These are phyloP conservation scores for Loripinus fragilis DNA, from an alignment of 2,888 invertebrate species.

Conservation along the genomic window DNA sequence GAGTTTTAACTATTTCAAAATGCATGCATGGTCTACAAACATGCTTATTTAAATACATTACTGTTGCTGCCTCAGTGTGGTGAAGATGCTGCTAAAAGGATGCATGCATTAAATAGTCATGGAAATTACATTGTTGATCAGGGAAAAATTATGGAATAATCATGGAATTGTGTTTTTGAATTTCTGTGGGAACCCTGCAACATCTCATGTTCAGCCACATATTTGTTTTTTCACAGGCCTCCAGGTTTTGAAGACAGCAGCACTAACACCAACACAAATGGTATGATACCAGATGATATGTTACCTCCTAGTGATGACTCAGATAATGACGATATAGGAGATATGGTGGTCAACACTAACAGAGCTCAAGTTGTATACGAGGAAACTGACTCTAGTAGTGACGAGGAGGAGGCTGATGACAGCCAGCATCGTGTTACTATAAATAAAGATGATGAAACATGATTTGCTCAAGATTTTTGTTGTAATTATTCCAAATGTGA, in stretches of 20 bases:
- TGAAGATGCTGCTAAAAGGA: too few relatives aligned
- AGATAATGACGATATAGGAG: conserved; percentile 62
- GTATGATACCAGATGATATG: conserved; percentile 78
- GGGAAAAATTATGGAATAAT: too few relatives aligned
- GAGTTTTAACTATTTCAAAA: too few relatives aligned
- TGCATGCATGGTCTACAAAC: too few relatives aligned
- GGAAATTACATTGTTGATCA: too few relatives aligned
- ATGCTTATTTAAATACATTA: too few relatives aligned
- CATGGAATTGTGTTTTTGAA: too few relatives aligned
- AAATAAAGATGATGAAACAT: conserved; percentile 1
- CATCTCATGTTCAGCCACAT: too few relatives aligned
- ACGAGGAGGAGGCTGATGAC: not conserved
- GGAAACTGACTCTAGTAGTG: conserved; percentile 56
- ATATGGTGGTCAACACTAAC: conserved; percentile 73
- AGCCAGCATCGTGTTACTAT: not conserved
- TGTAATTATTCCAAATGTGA: too few relatives aligned
- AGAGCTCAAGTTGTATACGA: conserved; percentile 63
- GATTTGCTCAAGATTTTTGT: not conserved
- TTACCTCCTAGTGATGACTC: conserved; percentile 78
- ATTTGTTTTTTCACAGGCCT: conserved; percentile 72
- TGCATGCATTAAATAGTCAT: too few relatives aligned
- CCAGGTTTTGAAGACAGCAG: conserved; percentile 65
- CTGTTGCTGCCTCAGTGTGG: too few relatives aligned
- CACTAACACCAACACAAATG: conserved; percentile 41
- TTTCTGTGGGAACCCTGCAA: too few relatives aligned